Evolutionary conservation across 2,113 vertebrate species (phyloP).

Genomic region (Petromus typicus): DNA sequence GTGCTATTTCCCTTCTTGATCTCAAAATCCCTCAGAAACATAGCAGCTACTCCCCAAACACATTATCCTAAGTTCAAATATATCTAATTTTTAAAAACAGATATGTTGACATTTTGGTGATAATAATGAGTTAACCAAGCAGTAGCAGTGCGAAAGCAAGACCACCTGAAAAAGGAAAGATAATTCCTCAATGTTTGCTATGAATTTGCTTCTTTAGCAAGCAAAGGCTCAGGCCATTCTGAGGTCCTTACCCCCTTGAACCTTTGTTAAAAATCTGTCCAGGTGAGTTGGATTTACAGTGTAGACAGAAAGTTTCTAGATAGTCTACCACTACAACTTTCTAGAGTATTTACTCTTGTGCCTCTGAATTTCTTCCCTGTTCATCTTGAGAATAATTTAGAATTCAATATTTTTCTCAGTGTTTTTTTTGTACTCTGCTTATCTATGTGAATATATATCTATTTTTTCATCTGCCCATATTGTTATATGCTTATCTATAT

Average conservation of each 20-base stretch:
- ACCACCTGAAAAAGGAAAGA: background rate
- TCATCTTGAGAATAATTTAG: constrained; percentile 24
- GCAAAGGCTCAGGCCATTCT: background rate
- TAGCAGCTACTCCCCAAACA: background rate
- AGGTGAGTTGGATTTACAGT: background rate
- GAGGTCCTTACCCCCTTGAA: background rate
- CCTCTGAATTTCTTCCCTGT: background rate
- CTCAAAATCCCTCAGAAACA: constrained; percentile 33
- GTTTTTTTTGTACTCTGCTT: background rate
- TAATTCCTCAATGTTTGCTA: constrained; percentile 16
- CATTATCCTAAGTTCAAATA: background rate
- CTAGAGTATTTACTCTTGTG: background rate
- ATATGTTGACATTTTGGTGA: constrained; percentile 26
- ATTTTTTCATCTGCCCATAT: background rate
- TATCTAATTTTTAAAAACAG: constrained; percentile 9
- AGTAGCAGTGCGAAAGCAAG: background rate
- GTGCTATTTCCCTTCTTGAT: background rate
- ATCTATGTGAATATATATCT: background rate
- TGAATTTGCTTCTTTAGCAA: background rate
- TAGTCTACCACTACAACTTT: background rate
- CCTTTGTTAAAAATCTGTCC: background rate
- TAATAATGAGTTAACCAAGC: constrained; percentile 22
- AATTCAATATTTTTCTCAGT: background rate
- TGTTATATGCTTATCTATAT: background rate
- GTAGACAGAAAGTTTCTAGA: background rate